A percentile compares a stretch with the other conserved stretches of the same genome.
Conservation (phyloP, 1,140 invertebrate species). For the Sitobion miscanthi region DNA sequence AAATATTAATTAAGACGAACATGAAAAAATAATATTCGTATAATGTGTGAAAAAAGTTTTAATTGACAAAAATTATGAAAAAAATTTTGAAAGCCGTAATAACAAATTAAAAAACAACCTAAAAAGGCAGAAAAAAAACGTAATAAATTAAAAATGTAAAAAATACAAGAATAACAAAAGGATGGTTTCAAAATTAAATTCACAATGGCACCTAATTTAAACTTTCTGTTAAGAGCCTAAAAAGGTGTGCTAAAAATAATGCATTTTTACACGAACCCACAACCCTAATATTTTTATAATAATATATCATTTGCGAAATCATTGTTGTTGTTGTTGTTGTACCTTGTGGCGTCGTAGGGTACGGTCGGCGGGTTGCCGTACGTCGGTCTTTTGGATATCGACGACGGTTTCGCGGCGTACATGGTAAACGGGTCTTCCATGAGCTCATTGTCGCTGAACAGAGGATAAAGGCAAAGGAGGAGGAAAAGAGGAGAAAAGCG, state of each 20-base stretch:
- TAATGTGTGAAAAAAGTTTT: not conserved
- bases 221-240: not conserved
- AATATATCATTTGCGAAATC: not conserved
- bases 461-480: not conserved
- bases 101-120: not conserved
- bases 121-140: no score
- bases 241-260: not conserved
- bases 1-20: not conserved
- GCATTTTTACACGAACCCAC: not conserved
- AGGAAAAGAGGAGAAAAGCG: not conserved
- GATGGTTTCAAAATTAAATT: not conserved
- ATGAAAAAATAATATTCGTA: not conserved
- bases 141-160: not conserved
- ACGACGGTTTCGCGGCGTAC: conserved; percentile 29
- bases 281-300: not conserved
- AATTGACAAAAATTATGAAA: not conserved
- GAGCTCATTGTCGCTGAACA: conserved; percentile 45
- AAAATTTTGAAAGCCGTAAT: not conserved
- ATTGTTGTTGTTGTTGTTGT: not conserved
- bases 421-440: conserved; percentile 51
- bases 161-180: not conserved
- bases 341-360: conserved; percentile 51
- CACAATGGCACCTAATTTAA: not conserved
- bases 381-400: conserved; percentile 44
- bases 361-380: conserved; percentile 40